A percentile compares a stretch with the other conserved stretches of the same genome.
Conservation (phyloP, 2,888 invertebrate genomes). For the Ophion obscuratus region DNA sequence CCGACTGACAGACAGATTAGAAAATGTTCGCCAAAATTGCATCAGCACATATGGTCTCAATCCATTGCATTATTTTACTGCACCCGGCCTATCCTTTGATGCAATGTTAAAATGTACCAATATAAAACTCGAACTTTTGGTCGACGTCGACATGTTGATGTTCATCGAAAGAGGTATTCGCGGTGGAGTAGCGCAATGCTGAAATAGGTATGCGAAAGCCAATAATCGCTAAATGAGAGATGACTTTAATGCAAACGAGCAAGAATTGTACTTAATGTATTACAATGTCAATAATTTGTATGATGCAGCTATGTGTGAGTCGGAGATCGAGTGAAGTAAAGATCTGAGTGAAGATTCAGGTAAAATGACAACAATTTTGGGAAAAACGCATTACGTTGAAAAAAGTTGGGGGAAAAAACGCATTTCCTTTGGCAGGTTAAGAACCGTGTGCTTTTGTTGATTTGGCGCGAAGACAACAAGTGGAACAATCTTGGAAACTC, state of each 20-base stretch:
- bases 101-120: background rate
- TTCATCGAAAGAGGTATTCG: too few species aligned
- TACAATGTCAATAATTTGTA: constrained; percentile 2
- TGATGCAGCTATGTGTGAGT: background rate
- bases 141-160: too few species aligned
- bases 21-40: background rate
- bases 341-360: background rate
- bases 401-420: background rate
- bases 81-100: background rate
- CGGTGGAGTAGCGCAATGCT: too few species aligned
- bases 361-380: background rate
- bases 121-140: background rate
- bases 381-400: background rate
- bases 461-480: too few species aligned
- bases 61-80: background rate
- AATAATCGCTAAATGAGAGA: background rate
- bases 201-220: background rate
- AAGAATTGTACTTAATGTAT: constrained; percentile 6
- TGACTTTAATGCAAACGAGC: background rate
- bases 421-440: background rate
- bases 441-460: background rate
- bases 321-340: background rate
- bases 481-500: too few species aligned
- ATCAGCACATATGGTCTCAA: background rate
- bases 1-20: background rate